Evolutionary conservation across 2,797 vertebrate genomes (phyloP), one percentile per base, ranked within the genome.

Genomic region (Morelia viridis): DNA sequence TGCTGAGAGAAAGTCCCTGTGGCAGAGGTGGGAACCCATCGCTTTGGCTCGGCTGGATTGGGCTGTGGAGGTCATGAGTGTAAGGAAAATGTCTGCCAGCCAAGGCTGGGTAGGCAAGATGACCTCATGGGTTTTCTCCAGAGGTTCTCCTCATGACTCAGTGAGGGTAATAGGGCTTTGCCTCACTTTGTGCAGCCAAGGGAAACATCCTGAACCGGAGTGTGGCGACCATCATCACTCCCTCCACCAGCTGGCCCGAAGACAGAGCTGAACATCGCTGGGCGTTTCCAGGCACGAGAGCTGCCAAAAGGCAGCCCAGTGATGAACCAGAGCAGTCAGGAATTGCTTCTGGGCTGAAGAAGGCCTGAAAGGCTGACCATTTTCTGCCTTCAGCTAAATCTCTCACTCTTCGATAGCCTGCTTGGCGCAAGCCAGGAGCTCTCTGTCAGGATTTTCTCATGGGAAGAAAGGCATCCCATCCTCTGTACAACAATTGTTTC

Each of bases 91-190:
- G 62, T 2, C 83, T 71, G 28, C 6, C 8, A 50, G 92, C 68
- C 89, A 80, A 65, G 91, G 62, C 61, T 17, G 61, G 61, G 4
- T 9, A 28, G 57, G 50, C 61, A 22, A n/a, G n/a, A 90, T 84
- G 92, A 90, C 31, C 85, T 90, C 92, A 90, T 57, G 24, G 85
- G 89, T 46, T 53, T 41, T 87, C 58, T 83, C 46, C 64, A 64
- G 46, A 87, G n/a, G 57, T 41, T 85, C 50, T n/a, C 84, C 46
- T 56, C 4, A n/a, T 87, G 89, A 87, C 89, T 86, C 24, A 80
- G 71, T 1, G 9, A 68, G 56, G 65, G 53, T 84, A 50, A 31
- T 1, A 12, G 65, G 84, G 35, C 84, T 76, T 76, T 3, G 83
- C 88, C 88, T 64, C 13, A 8, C 9, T 1, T 24, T 62, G 24